Conservation (phyloP, 1,140 invertebrate genomes). For the Drosophila melanogaster region Release_6_plus_ISO1_MT NT_033777.3:25491501-25492000, state of each 20-base stretch:
- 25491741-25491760: slow-evolving; percentile 88
- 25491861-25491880: slow-evolving; percentile 89
- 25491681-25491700: slow-evolving; percentile 85
- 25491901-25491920: slow-evolving; percentile 88
- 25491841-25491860: slow-evolving; percentile 91
- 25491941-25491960: slow-evolving; percentile 87
- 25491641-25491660: slow-evolving; percentile 65
- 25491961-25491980: slow-evolving; percentile 88
- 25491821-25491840: slow-evolving; percentile 90
- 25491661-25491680: slow-evolving; percentile 85
- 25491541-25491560: slow-evolving; percentile 29
- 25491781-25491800: slow-evolving; percentile 91
- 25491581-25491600: slow-evolving; percentile 49
- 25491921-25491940: slow-evolving; percentile 94
- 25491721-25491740: slow-evolving; percentile 88
- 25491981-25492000: slow-evolving; percentile 87
- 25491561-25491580: slow-evolving; percentile 50
- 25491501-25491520: slow-evolving; percentile 36
- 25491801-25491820: slow-evolving; percentile 93
- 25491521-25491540: slow-evolving; percentile 28
- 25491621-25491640: slow-evolving; percentile 71
- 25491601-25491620: slow-evolving; percentile 67
- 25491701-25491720: slow-evolving; percentile 87
- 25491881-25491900: slow-evolving; percentile 85
- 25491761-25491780: slow-evolving; percentile 90